Evolutionary conservation across 2,888 invertebrate genomes (phyloP).

Genomic region (Venustoraphidia nigricollis): DNA sequence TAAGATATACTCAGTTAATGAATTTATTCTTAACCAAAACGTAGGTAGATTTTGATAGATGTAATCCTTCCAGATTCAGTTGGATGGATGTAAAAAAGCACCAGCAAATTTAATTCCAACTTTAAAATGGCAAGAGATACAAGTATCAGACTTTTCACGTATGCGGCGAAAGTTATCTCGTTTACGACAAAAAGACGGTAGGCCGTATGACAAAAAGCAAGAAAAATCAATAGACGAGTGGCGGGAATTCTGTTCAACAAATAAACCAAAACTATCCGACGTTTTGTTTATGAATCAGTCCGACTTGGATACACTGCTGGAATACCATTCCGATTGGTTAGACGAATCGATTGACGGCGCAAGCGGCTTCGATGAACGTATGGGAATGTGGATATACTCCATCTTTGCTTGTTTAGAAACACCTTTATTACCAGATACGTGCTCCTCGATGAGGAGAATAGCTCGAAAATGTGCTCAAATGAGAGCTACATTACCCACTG

Average conservation of each 20-base stretch:
- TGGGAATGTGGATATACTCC: slow-evolving; percentile 57
- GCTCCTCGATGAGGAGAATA: slow-evolving; percentile 43
- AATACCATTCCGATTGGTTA: slow-evolving; percentile 32
- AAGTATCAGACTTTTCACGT: slow-evolving; percentile 50
- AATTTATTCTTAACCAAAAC: too few species aligned
- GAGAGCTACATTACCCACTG: slow-evolving; percentile 27
- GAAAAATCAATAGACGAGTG: slow-evolving; percentile 5
- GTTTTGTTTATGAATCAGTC: slow-evolving; percentile 32
- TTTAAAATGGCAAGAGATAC: slow-evolving; percentile 49
- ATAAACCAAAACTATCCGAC: slow-evolving; percentile 24
- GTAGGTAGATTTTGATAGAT: too few species aligned
- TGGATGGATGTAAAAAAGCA: slow-evolving; percentile 29
- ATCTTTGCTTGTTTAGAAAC: slow-evolving; percentile 45
- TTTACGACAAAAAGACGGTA: neutral
- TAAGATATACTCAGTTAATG: too few species aligned
- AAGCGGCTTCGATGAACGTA: slow-evolving; percentile 22
- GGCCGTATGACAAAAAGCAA: neutral
- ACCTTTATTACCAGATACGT: slow-evolving; percentile 52
- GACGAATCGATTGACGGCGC: slow-evolving; percentile 19
- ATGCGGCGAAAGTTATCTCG: slow-evolving; percentile 24
- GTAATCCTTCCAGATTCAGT: slow-evolving; percentile 17
- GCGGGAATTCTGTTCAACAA: slow-evolving; percentile 10
- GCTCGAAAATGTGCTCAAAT: slow-evolving; percentile 44
- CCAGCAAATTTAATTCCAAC: slow-evolving; percentile 29
- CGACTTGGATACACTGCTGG: slow-evolving; percentile 28